Percentiles rank a stretch among this genome's conserved stretches.
Conservation (phyloP, 2,888 invertebrate species). For the Anarsia innoxiella region DNA sequence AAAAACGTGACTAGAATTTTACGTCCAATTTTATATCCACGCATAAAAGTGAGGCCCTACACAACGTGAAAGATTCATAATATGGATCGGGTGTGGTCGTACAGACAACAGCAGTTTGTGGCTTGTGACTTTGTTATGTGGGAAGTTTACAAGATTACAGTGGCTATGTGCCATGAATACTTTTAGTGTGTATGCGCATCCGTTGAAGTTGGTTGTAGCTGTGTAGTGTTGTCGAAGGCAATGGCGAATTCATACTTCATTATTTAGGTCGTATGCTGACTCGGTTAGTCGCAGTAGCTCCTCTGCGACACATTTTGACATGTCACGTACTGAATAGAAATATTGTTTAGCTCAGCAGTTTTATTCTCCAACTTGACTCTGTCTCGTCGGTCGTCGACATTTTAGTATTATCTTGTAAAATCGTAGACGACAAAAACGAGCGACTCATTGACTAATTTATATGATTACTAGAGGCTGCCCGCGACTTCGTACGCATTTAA, state of each 20-base stretch:
- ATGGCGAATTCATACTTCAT: conserved; percentile 42
- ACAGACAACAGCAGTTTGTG: conserved; percentile 19
- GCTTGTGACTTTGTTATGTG: not conserved
- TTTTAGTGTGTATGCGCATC: not conserved
- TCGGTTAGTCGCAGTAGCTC: conserved; percentile 24
- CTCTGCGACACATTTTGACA: too few species aligned
- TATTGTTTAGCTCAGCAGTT: not conserved
- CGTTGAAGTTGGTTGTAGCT: conserved; percentile 8
- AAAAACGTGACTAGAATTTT: conserved; percentile 58
- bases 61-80: conserved; percentile 59
- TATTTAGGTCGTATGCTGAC: conserved; percentile 42
- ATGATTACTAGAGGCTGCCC: too few species aligned
- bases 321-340: too few species aligned
- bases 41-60: conserved; percentile 49
- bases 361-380: not conserved
- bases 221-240: conserved; percentile 13
- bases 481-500: too few species aligned
- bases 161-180: too few species aligned
- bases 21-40: conserved; percentile 54
- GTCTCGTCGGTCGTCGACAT: conserved; percentile 5
- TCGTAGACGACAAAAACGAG: too few species aligned
- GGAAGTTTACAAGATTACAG: too few species aligned
- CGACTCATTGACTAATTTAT: too few species aligned
- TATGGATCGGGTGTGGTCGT: conserved; percentile 29
- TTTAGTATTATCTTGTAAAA: not conserved